phyloP scores from a whole-genome alignment of 2,888 invertebrate genomes.

The Rosalia funebris region DNA sequence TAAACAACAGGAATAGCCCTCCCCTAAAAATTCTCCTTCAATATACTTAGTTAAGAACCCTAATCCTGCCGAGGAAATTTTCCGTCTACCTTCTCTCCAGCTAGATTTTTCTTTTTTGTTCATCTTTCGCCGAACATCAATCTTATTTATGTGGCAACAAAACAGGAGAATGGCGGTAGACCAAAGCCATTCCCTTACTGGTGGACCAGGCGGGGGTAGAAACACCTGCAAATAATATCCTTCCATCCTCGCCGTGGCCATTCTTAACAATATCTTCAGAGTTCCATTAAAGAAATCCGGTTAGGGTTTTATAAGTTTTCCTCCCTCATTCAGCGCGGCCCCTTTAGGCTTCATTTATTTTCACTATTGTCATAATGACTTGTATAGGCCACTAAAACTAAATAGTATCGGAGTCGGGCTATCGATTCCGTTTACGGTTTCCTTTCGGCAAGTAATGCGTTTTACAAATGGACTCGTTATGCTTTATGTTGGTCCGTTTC shows the following conservation, averaged over 20 bases:
- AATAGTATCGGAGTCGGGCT: conserved; percentile 37
- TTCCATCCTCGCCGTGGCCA: conserved; percentile 30
- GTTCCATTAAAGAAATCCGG: conserved; percentile 55
- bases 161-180: conserved; percentile 60
- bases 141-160: conserved; percentile 66
- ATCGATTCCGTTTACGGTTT: conserved; percentile 41
- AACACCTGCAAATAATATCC: conserved; percentile 57
- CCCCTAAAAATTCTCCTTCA: conserved; percentile 1
- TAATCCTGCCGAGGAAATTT: conserved; percentile 18
- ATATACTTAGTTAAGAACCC: conserved; percentile 16
- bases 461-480: conserved; percentile 12
- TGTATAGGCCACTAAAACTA: conserved; percentile 42
- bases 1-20: not conserved
- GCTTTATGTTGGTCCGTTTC: conserved; percentile 1
- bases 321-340: conserved; percentile 43
- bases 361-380: conserved; percentile 45
- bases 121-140: conserved; percentile 59
- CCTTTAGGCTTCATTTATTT: conserved; percentile 42
- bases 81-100: conserved; percentile 7
- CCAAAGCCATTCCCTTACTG: conserved; percentile 63
- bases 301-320: conserved; percentile 57
- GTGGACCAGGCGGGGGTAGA: conserved; percentile 37
- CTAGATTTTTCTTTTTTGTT: conserved; percentile 42
- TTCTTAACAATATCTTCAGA: conserved; percentile 56
- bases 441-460: conserved; percentile 27